Base-by-base conservation (phyloP, 2,888 invertebrate species). In the Heliconius erato region DNA sequence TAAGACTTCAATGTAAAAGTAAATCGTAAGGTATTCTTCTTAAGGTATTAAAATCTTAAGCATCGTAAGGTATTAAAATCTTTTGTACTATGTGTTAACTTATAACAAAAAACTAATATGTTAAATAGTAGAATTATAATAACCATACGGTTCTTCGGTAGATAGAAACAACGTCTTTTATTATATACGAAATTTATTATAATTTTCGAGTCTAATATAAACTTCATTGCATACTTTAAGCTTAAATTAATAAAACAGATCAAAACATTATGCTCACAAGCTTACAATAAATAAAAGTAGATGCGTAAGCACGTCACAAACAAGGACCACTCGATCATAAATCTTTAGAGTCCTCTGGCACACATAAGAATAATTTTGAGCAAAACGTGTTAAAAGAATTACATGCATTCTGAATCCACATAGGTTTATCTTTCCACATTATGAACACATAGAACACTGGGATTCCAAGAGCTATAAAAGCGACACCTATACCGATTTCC, bases 371-470 rank as follows among this genome's bases (percentile, higher is more conserved):
- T 89, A 98, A 94, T 94, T 98, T 98, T 2, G 98, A 98, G 90
- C 98, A 98, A 83, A 96, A 91, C 85, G 97, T 90, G 88, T 98
- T 98, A 88, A 98, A 97, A 74, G 96, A 92, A 89, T 97, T 96
- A 87, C 98, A 98, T 12, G 96, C 92, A 63, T 95, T 94, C 79
- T 97, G 94, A 81, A 99, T 91, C 97, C 98, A 98, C 82, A 95
- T 93, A 0, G 98, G 98, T 90, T 98, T 98, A 86, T 97, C 97
- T 86, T 97, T 95, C 97, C 98, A 98, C 84, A 96, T 94, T 71
- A 99, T 98, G 90, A 98, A 99, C 40, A 99, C 92, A 82, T 97
- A 96, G 93, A 99, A 99, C 65, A 99, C 97, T 0, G 99, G 99
- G 85, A 99, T 97, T 54, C 99, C 99, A 0, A 97, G 95, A 0